Percentiles rank a stretch among this genome's conserved stretches.
These are phyloP conservation scores for Saccostrea echinata DNA, from an alignment of 1,140 invertebrate genomes.

Conservation along the genomic window DNA sequence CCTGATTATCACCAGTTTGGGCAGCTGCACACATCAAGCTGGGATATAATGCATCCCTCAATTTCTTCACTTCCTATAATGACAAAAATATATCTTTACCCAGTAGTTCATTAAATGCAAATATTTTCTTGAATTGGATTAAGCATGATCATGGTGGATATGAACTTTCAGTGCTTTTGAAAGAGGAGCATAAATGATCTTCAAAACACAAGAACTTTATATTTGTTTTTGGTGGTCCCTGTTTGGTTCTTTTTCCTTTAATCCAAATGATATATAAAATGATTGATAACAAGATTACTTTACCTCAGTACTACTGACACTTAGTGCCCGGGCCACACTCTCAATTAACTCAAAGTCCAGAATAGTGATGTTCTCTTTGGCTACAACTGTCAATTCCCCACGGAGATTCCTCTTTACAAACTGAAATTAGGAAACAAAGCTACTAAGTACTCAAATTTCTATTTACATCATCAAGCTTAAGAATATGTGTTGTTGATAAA, in stretches of 20 bases:
- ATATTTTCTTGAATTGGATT: no score
- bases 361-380: conserved; percentile 62
- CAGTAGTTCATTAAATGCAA: no score
- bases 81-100: not conserved
- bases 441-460: no score
- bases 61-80: conserved; percentile 84
- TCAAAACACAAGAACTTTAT: no score
- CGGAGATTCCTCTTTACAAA: conserved; percentile 90
- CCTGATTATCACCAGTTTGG: conserved; percentile 83
- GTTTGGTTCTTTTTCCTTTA: not conserved
- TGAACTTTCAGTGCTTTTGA: no score
- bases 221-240: not conserved
- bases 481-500: no score
- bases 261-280: not conserved
- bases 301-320: conserved; percentile 72
- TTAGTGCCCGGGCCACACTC: conserved; percentile 70
- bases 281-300: not conserved
- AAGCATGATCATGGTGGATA: no score
- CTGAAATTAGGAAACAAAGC: conserved; percentile 77
- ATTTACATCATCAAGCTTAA: no score
- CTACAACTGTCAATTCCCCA: conserved; percentile 84
- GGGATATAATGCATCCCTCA: conserved; percentile 88
- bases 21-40: conserved; percentile 89
- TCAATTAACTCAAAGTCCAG: conserved; percentile 73
- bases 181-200: no score